Evolutionary conservation across 2,113 vertebrate species (phyloP).

Genomic region (Circaetus cinerascens): DNA sequence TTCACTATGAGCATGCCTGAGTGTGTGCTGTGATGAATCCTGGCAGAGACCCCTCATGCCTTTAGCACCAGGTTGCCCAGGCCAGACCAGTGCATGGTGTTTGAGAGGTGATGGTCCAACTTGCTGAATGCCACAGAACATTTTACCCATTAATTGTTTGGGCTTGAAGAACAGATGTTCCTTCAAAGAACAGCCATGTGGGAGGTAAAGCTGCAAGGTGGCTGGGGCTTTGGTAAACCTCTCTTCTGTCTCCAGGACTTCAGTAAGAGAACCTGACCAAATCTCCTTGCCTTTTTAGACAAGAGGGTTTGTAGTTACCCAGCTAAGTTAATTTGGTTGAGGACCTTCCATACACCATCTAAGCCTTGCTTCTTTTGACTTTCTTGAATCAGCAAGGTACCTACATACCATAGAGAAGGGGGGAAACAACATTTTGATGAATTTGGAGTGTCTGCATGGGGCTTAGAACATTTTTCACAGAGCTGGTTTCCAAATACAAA

Average conservation of each 20-base stretch:
- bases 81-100: not conserved
- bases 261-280: not conserved
- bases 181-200: not conserved
- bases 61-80: not conserved
- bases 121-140: not conserved
- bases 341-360: not conserved
- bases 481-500: not conserved
- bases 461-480: not conserved
- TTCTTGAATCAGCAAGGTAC: not conserved
- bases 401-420: not conserved
- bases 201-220: not conserved
- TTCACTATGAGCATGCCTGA: not conserved
- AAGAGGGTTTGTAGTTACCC: not conserved
- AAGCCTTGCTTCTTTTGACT: not conserved
- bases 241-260: not conserved
- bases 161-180: not conserved
- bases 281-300: not conserved
- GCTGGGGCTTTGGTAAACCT: not conserved
- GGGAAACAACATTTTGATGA: not conserved
- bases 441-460: not conserved
- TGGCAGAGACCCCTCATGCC: not conserved
- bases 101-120: not conserved
- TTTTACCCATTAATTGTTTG: not conserved
- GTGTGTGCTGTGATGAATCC: not conserved
- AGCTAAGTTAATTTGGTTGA: not conserved